A percentile compares a stretch with the other conserved stretches of the same genome.
Evolutionary conservation across 92 coral and sea anemone species (phyloP).

Genomic region (Nematostella vectensis): DNA sequence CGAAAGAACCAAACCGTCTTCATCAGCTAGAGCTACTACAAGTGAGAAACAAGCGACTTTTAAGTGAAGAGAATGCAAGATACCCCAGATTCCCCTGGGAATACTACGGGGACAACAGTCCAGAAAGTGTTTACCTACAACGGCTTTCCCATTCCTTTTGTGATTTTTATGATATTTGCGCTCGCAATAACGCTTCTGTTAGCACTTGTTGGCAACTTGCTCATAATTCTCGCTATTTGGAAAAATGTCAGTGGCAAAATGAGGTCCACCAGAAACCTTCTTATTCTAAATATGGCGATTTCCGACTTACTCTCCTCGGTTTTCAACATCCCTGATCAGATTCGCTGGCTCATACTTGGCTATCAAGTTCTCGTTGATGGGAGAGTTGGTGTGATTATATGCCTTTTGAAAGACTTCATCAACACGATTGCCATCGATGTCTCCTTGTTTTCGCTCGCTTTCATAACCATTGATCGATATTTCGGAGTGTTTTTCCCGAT

Average conservation of each 20-base stretch:
- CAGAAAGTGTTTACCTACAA: background rate
- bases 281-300: constrained; percentile 58
- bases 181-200: background rate
- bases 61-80: too few relatives aligned
- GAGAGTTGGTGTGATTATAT: background rate
- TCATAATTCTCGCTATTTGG: constrained; percentile 1
- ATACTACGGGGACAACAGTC: constrained; percentile 20
- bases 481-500: constrained; percentile 1
- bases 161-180: background rate
- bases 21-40: too few relatives aligned
- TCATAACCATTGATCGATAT: constrained; percentile 2
- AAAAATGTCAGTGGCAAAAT: constrained; percentile 18
- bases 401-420: background rate
- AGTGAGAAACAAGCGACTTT: too few relatives aligned
- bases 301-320: constrained; percentile 59
- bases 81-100: too few relatives aligned
- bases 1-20: too few relatives aligned
- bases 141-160: background rate
- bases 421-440: constrained; percentile 2
- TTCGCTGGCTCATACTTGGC: background rate
- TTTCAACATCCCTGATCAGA: constrained; percentile 31
- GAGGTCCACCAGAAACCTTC: constrained; percentile 70
- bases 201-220: background rate
- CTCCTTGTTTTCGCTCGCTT: background rate
- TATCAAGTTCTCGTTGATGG: background rate